These are phyloP conservation scores for Trochalopteron elliotii DNA, from an alignment of 2,113 vertebrate genomes.

Conservation along the genomic window DNA sequence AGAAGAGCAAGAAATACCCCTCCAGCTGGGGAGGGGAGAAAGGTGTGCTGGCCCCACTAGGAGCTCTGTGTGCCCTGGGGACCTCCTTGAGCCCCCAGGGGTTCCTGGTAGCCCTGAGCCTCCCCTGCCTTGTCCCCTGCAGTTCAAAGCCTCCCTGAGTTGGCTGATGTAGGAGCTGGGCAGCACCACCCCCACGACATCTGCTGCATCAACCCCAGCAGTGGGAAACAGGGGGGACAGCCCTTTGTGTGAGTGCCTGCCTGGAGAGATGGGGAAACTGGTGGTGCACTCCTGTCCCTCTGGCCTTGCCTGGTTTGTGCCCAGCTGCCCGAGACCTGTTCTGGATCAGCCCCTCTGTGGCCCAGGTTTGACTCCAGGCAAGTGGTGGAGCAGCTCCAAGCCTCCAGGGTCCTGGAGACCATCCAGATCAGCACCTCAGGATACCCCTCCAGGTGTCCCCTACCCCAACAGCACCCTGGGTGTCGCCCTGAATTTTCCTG, in stretches of 20 bases:
- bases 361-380: background rate
- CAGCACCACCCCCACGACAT: constrained; percentile 86
- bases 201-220: constrained; percentile 90
- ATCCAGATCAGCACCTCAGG: background rate
- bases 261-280: background rate
- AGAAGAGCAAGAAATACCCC: constrained; percentile 74
- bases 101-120: background rate
- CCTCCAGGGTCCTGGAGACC: background rate
- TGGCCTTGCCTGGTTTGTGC: background rate
- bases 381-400: constrained; percentile 1
- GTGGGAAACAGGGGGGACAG: constrained; percentile 79
- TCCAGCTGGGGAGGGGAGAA: background rate
- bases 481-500: no score
- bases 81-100: background rate
- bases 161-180: constrained; percentile 77
- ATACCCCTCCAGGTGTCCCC: background rate
- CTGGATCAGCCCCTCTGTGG: no score
- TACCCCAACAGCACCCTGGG: background rate
- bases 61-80: background rate
- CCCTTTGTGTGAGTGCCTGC: background rate
- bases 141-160: constrained; percentile 81
- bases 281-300: background rate
- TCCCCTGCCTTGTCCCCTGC: background rate
- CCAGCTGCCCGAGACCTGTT: background rate
- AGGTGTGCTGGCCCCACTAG: background rate